Percentiles rank a stretch among this genome's conserved stretches.
Conservation (phyloP, 2,888 invertebrate genomes). For the Stenodera caucasica region DNA sequence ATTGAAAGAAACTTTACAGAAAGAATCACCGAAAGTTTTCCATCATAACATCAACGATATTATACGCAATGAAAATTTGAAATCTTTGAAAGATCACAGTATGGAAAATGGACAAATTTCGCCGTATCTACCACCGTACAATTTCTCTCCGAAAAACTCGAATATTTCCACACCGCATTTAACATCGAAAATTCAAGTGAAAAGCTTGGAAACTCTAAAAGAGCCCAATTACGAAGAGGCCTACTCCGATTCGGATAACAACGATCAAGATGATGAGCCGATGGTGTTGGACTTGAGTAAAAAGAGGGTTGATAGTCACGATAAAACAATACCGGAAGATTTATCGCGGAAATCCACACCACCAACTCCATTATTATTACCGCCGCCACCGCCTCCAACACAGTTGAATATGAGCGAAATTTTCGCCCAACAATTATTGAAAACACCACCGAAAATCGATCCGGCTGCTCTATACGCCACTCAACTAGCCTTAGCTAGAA, state of each 20-base stretch:
- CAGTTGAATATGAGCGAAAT: slow-evolving; percentile 53
- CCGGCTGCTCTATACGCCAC: slow-evolving; percentile 64
- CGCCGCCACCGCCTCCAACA: slow-evolving; percentile 36
- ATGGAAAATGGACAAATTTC: slow-evolving; percentile 35
- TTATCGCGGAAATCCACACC: slow-evolving; percentile 53
- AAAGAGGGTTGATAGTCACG: slow-evolving; percentile 58
- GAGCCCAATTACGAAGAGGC: slow-evolving; percentile 57
- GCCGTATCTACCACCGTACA: slow-evolving; percentile 36
- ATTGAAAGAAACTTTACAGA: slow-evolving; percentile 35
- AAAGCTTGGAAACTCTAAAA: slow-evolving; percentile 65
- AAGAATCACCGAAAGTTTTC: slow-evolving; percentile 37
- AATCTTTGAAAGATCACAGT: slow-evolving; percentile 40
- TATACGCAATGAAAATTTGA: slow-evolving; percentile 42
- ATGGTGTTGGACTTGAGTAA: slow-evolving; percentile 79
- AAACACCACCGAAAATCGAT: slow-evolving; percentile 65
- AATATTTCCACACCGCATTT: slow-evolving; percentile 41
- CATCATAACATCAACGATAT: slow-evolving; percentile 38
- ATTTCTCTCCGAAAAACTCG: slow-evolving; percentile 39
- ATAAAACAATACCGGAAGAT: slow-evolving; percentile 54
- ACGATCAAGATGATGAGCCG: slow-evolving; percentile 44
- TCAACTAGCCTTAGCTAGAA: slow-evolving; percentile 64
- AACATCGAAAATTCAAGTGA: slow-evolving; percentile 54
- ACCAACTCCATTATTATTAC: slow-evolving; percentile 29
- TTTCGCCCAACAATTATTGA: slow-evolving; percentile 69
- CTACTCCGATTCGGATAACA: slow-evolving; percentile 48